Conservation (phyloP, 2,888 invertebrate species). For the Hypena proboscidalis region DNA sequence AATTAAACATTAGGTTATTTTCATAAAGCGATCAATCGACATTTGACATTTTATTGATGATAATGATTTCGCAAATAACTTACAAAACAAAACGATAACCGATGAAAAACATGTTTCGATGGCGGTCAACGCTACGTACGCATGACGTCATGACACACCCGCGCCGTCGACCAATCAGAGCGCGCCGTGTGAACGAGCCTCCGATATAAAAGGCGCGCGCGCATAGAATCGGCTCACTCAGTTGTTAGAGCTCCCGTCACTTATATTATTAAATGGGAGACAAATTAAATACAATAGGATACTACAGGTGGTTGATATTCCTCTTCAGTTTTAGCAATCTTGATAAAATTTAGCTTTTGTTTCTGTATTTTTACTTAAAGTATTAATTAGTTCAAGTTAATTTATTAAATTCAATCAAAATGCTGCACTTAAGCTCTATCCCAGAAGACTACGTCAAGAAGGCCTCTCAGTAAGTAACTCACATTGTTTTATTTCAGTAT, state of each 20-base stretch:
- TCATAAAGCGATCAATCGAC: conserved; percentile 25
- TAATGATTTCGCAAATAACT: conserved; percentile 16
- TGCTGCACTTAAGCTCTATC: conserved; percentile 73
- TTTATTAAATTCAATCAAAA: conserved; percentile 51
- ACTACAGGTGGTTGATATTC: conserved; percentile 83
- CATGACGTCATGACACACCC: conserved; percentile 74
- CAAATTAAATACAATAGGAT: conserved; percentile 73
- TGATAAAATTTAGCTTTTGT: conserved; percentile 59
- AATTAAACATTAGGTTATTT: no score
- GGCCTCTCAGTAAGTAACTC: conserved; percentile 72
- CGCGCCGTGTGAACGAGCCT: conserved; percentile 62
- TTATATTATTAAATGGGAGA: conserved; percentile 77
- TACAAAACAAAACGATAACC: conserved; percentile 48
- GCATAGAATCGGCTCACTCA: conserved; percentile 47
- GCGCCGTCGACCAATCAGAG: conserved; percentile 71
- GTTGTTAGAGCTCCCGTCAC: conserved; percentile 32
- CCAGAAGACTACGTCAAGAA: conserved; percentile 77
- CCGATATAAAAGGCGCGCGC: conserved; percentile 64
- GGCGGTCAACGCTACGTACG: conserved; percentile 28
- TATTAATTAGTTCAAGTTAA: conserved; percentile 54
- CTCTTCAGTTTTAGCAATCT: conserved; percentile 84
- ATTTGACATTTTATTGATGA: conserved; percentile 18
- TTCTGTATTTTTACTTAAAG: conserved; percentile 28
- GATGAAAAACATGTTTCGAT: conserved; percentile 35
- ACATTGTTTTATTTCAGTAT: neutral